These are phyloP conservation scores for Cyclophora punctaria DNA, from an alignment of 2,888 invertebrate species.

Conservation along the genomic window DNA sequence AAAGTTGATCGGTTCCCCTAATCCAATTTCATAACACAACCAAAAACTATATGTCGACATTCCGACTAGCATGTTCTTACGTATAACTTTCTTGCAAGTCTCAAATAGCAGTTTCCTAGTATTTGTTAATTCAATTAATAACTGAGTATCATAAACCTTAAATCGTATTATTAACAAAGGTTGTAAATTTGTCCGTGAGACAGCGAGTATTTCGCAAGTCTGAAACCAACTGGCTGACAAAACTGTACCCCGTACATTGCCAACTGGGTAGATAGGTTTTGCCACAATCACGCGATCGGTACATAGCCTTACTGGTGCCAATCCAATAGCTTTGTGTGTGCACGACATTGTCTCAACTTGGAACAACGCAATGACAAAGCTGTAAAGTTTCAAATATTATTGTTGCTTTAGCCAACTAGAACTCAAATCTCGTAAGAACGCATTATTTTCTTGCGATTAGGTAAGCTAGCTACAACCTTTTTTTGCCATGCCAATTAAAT, in stretches of 20 bases:
- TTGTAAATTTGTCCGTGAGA: constrained; percentile 30
- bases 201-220: constrained; percentile 57
- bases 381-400: constrained; percentile 18
- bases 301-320: constrained; percentile 35
- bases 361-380: constrained; percentile 8
- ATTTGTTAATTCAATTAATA: too few relatives aligned
- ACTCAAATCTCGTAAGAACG: too few relatives aligned
- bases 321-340: constrained; percentile 38
- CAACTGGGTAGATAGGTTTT: constrained; percentile 63
- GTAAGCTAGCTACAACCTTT: too few relatives aligned
- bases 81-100: too few relatives aligned
- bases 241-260: constrained; percentile 50
- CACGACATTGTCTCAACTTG: constrained; percentile 28
- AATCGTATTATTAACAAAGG: constrained; percentile 17
- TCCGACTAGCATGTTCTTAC: too few relatives aligned
- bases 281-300: constrained; percentile 61
- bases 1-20: too few relatives aligned
- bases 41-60: too few relatives aligned
- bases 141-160: constrained; percentile 9
- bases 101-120: too few relatives aligned
- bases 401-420: not conserved
- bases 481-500: too few relatives aligned
- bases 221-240: constrained; percentile 55
- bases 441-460: too few relatives aligned
- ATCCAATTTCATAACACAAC: too few relatives aligned